Evolutionary conservation across 1,140 invertebrate genomes (phyloP).

Genomic region (Lepidostoma basale): DNA sequence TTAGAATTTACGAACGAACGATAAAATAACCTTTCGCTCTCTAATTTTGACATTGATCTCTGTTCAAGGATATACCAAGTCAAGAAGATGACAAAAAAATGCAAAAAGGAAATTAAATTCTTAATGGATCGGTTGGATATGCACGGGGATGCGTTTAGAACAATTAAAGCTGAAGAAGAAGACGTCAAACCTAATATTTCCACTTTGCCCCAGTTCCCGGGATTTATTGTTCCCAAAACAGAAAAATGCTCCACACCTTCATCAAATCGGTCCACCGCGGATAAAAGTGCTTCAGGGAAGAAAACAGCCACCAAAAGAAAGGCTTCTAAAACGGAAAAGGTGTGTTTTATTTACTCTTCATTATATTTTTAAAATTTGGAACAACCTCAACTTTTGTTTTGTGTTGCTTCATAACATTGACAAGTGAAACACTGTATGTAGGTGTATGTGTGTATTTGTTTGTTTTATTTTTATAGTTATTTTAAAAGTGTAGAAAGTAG

Average conservation of each 20-base stretch:
- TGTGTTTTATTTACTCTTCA: conserved; percentile 44
- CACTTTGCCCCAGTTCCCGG: conserved; percentile 49
- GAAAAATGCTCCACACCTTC: conserved; percentile 28
- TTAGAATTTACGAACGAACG: conserved; percentile 28
- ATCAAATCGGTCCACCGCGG: conserved; percentile 36
- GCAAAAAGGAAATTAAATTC: conserved; percentile 63
- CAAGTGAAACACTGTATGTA: no score
- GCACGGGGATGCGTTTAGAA: conserved; percentile 58
- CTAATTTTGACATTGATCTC: conserved; percentile 5
- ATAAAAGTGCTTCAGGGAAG: conserved; percentile 51
- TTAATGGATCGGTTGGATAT: conserved; percentile 59
- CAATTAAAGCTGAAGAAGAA: conserved; percentile 46
- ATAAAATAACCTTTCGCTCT: conserved; percentile 23
- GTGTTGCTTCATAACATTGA: no score
- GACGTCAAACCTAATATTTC: conserved; percentile 55
- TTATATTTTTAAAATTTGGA: no score
- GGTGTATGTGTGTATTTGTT: no score
- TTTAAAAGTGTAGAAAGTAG: no score
- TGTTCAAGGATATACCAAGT: conserved; percentile 64
- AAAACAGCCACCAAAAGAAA: conserved; percentile 56
- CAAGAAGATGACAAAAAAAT: conserved; percentile 63
- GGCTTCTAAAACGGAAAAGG: conserved; percentile 56
- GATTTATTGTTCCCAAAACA: conserved; percentile 23
- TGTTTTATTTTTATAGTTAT: no score
- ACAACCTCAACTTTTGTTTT: no score